phyloP scores from a whole-genome alignment of 2,113 vertebrate genomes.

The Anas platyrhynchos region DNA sequence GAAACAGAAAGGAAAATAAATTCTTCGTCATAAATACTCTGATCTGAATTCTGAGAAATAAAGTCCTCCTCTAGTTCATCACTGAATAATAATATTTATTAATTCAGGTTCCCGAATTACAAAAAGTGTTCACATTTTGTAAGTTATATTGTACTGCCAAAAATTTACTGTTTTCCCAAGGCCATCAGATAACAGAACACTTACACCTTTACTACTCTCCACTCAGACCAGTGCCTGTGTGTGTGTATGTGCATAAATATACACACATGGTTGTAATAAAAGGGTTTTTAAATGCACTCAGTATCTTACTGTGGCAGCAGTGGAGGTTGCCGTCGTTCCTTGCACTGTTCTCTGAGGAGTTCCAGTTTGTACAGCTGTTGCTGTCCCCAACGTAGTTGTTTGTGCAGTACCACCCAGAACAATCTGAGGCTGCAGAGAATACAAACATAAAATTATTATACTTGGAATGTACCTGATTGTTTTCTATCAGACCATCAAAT shows the following conservation, averaged over 20 bases:
- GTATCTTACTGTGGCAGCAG: slow-evolving; percentile 85
- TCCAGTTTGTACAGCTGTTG: slow-evolving; percentile 87
- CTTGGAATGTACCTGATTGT: fast-evolving
- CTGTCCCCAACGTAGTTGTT: slow-evolving; percentile 80
- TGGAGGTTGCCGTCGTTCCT: slow-evolving; percentile 81
- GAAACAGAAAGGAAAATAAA: neutral
- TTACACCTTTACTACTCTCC: neutral
- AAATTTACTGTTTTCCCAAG: neutral
- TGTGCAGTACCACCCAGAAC: slow-evolving; percentile 86
- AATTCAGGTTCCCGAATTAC: fast-evolving
- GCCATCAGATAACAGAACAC: neutral
- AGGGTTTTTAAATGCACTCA: neutral
- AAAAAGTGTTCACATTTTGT: neutral
- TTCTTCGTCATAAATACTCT: neutral
- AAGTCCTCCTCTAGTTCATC: neutral
- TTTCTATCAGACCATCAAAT: neutral
- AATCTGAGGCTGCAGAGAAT: slow-evolving; percentile 83
- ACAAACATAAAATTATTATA: neutral
- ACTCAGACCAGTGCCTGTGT: neutral
- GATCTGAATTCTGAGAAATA: neutral
- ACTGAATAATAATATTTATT: neutral
- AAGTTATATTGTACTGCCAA: neutral
- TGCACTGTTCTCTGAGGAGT: slow-evolving; percentile 85
- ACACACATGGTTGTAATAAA: neutral
- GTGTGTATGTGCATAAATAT: fast-evolving